phyloP scores from a whole-genome alignment of 2,113 vertebrate species.

The Perca fluviatilis region DNA sequence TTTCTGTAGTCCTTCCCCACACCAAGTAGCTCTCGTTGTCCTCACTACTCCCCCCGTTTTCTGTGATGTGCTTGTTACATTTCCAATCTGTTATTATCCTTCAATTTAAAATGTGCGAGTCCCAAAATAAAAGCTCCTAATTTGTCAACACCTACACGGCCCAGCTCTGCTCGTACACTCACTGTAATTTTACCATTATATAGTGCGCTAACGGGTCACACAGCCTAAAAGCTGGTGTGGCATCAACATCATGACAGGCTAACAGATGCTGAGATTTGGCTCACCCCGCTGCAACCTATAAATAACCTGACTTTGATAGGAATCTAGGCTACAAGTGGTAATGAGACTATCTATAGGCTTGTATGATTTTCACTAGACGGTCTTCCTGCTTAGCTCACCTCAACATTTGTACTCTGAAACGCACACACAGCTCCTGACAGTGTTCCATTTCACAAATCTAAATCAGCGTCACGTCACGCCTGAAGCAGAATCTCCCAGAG shows the following conservation, averaged over 20 bases:
- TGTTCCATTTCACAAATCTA: neutral
- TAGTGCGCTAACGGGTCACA: neutral
- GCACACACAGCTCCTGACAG: neutral
- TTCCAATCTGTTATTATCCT: neutral
- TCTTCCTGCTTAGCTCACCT: neutral
- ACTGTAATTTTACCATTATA: neutral
- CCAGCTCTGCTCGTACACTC: neutral
- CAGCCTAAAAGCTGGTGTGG: neutral
- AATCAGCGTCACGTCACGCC: neutral
- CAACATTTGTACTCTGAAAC: constrained; percentile 12
- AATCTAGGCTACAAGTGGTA: constrained; percentile 34
- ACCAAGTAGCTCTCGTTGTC: neutral
- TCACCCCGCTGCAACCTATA: constrained; percentile 13
- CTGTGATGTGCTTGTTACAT: neutral
- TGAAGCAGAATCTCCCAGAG: constrained; percentile 4
- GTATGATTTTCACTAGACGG: constrained; percentile 32
- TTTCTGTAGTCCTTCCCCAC: neutral
- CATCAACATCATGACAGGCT: constrained; percentile 10
- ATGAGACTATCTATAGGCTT: constrained; percentile 2
- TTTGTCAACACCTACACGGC: neutral
- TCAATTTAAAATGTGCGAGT: neutral
- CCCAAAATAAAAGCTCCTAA: neutral
- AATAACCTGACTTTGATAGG: constrained; percentile 53
- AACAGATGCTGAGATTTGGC: constrained; percentile 45
- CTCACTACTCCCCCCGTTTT: neutral